phyloP scores from a whole-genome alignment of 2,113 vertebrate genomes.

The Lepus timidus region DNA sequence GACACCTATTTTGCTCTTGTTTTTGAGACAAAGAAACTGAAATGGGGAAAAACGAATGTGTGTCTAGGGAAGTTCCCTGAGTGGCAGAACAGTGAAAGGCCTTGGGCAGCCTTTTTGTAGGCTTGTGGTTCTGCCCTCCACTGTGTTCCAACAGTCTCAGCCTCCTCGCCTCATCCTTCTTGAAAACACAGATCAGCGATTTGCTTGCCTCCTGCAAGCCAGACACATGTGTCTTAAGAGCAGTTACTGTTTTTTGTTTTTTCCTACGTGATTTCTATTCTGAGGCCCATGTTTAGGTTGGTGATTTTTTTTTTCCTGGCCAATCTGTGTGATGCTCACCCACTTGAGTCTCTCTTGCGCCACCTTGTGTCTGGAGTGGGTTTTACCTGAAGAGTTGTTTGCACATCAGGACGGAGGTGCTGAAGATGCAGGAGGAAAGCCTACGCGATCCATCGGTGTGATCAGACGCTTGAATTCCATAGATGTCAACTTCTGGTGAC shows the following conservation, averaged over 20 bases:
- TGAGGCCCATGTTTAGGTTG: neutral
- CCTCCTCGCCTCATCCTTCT: neutral
- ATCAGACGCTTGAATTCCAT: neutral
- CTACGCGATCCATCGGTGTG: neutral
- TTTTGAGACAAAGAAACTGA: neutral
- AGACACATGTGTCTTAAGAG: neutral
- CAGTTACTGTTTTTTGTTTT: neutral
- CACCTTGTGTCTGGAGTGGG: conserved; percentile 60
- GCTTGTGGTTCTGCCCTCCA: neutral
- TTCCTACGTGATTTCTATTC: neutral
- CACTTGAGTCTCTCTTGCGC: conserved; percentile 57
- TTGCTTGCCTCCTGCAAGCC: neutral
- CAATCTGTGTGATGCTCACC: accelerated
- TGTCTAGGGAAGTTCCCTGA: neutral
- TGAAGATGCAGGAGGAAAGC: neutral
- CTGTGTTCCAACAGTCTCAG: neutral
- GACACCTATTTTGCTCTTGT: neutral
- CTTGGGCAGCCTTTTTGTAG: neutral
- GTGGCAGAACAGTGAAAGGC: neutral
- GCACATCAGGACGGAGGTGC: accelerated
- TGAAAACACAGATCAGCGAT: neutral
- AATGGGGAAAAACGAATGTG: neutral
- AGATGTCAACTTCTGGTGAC: neutral
- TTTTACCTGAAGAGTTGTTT: conserved; percentile 17
- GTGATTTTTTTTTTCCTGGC: neutral